phyloP scores from a whole-genome alignment of 2,113 vertebrate genomes.

The Oceanodroma tethys region DNA sequence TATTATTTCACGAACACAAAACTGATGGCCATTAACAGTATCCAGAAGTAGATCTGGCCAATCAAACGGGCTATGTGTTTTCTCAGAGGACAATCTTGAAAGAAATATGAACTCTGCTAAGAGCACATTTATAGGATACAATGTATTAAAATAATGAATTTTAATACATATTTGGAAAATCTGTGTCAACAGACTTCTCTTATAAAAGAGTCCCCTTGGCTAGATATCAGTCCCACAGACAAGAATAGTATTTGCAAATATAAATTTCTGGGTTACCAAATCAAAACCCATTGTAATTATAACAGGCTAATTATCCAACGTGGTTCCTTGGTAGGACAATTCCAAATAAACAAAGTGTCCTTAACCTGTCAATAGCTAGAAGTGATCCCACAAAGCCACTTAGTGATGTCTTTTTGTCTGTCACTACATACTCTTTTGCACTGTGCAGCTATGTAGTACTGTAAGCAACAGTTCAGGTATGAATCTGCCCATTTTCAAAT shows the following conservation, averaged over 20 bases:
- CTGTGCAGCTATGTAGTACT: neutral
- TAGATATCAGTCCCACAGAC: neutral
- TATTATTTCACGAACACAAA: neutral
- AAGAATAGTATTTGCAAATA: neutral
- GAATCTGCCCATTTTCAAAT: neutral
- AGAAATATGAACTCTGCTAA: neutral
- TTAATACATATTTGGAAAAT: neutral
- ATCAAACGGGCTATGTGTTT: neutral
- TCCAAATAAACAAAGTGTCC: neutral
- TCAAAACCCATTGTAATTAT: neutral
- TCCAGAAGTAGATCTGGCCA: neutral
- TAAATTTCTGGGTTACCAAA: neutral
- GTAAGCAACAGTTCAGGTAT: neutral
- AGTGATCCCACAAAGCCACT: neutral
- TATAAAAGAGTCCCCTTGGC: neutral
- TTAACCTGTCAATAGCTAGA: neutral
- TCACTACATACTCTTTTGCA: neutral
- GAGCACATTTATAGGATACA: neutral
- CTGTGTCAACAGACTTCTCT: neutral
- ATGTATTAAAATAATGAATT: neutral
- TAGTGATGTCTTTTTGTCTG: neutral
- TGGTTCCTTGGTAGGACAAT: neutral
- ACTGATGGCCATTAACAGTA: neutral
- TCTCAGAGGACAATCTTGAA: neutral
- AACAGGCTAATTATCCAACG: neutral